Evolutionary conservation across 2,888 invertebrate genomes (phyloP).

Genomic region (Chaetogeoica ovagalla): DNA sequence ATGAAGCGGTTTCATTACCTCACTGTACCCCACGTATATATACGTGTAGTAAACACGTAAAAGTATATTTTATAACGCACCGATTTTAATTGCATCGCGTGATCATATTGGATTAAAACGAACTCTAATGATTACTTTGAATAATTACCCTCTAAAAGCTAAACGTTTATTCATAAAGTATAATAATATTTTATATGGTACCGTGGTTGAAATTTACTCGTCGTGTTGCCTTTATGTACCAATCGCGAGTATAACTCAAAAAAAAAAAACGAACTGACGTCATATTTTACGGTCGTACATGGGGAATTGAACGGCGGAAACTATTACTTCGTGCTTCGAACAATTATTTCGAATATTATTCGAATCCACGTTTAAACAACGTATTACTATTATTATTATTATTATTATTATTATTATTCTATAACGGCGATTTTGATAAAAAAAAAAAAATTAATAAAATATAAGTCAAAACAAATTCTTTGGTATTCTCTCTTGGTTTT

Average conservation of each 20-base stretch:
- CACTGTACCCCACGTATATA: background rate
- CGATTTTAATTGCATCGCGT: conserved; percentile 48
- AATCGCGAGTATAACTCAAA: too few relatives aligned
- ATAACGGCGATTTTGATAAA: too few relatives aligned
- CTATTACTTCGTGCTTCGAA: too few relatives aligned
- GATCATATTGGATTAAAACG: conserved; percentile 28
- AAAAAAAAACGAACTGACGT: too few relatives aligned
- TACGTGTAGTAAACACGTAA: background rate
- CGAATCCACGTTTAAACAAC: too few relatives aligned
- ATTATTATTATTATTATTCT: too few relatives aligned
- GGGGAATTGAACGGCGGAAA: background rate
- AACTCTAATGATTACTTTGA: conserved; percentile 18
- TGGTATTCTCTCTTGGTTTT: too few relatives aligned
- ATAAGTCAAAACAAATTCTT: too few relatives aligned
- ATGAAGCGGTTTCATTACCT: conserved; percentile 18
- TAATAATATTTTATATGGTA: background rate
- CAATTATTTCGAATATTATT: background rate
- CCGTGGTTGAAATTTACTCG: background rate
- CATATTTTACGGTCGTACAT: too few relatives aligned
- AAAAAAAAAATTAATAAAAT: too few relatives aligned
- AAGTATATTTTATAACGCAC: background rate
- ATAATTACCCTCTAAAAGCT: conserved; percentile 5
- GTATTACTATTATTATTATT: too few relatives aligned
- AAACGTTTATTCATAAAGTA: background rate
- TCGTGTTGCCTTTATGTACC: background rate